phyloP scores from a whole-genome alignment of 2,113 vertebrate species.

The Halichoerus grypus region DNA sequence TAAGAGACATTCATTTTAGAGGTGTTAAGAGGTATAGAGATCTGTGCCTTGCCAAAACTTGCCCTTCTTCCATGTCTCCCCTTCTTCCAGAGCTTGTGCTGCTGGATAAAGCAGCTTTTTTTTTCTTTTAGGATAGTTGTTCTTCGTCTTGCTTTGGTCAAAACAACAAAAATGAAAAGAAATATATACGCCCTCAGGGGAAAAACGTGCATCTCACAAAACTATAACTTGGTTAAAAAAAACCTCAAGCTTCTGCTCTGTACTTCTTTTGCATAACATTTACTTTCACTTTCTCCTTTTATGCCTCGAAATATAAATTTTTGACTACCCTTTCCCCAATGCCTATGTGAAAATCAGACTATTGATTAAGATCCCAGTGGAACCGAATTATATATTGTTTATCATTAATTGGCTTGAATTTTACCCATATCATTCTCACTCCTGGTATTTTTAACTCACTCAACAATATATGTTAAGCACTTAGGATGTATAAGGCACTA shows the following conservation, averaged over 20 bases:
- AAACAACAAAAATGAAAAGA: neutral
- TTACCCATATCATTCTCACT: neutral
- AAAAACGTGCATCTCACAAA: neutral
- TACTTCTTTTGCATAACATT: neutral
- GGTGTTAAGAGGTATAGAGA: neutral
- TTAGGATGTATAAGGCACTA: neutral
- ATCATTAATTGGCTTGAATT: neutral
- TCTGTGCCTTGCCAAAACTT: neutral
- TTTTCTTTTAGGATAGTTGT: neutral
- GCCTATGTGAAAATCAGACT: neutral
- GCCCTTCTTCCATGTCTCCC: neutral
- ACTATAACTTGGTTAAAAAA: neutral
- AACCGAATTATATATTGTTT: neutral
- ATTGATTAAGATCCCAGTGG: neutral
- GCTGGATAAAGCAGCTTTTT: neutral
- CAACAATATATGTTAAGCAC: neutral
- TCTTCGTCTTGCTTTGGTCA: neutral
- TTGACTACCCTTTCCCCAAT: neutral
- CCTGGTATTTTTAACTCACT: neutral
- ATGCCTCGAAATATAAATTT: neutral
- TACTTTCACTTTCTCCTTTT: neutral
- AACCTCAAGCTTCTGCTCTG: neutral
- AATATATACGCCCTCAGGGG: neutral
- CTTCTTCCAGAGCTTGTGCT: neutral
- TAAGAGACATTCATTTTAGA: neutral